Evolutionary conservation across 1,140 invertebrate genomes (phyloP).

Genomic region (Ruditapes philippinarum): DNA sequence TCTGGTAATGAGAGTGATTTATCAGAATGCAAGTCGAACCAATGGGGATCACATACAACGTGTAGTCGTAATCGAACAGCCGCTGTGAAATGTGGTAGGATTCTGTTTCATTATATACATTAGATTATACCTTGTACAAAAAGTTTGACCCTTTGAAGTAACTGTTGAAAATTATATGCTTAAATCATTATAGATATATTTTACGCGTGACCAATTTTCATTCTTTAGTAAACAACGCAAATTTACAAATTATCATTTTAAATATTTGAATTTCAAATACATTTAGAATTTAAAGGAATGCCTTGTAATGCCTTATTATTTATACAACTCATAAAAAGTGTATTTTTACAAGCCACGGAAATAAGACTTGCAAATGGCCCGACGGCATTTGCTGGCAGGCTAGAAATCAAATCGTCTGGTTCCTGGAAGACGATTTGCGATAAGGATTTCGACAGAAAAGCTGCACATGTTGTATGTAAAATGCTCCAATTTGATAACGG

Average conservation of each 20-base stretch:
- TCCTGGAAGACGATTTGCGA: constrained; percentile 1
- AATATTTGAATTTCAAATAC: not conserved
- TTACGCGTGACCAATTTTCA: too few species aligned
- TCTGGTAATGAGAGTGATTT: not conserved
- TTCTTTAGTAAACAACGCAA: too few species aligned
- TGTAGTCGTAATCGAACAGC: not conserved
- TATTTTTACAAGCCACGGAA: not conserved
- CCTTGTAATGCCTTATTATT: too few species aligned
- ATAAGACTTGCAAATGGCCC: too few species aligned
- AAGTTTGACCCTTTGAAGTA: too few species aligned
- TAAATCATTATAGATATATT: too few species aligned
- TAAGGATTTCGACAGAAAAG: not conserved
- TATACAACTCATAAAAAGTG: too few species aligned
- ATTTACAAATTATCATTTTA: not conserved
- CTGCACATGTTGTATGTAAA: not conserved
- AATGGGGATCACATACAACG: not conserved
- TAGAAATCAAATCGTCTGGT: not conserved
- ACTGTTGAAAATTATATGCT: too few species aligned
- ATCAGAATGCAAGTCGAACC: not conserved
- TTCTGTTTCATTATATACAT: too few species aligned
- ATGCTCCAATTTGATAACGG: constrained; percentile 30
- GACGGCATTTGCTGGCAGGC: too few species aligned
- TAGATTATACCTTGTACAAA: too few species aligned
- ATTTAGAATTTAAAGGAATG: not conserved
- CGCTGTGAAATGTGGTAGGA: too few species aligned